Percentiles rank a stretch among this genome's conserved stretches.
phyloP scores from a whole-genome alignment of 2,888 invertebrate genomes.

The Allophyes oxyacanthae region DNA sequence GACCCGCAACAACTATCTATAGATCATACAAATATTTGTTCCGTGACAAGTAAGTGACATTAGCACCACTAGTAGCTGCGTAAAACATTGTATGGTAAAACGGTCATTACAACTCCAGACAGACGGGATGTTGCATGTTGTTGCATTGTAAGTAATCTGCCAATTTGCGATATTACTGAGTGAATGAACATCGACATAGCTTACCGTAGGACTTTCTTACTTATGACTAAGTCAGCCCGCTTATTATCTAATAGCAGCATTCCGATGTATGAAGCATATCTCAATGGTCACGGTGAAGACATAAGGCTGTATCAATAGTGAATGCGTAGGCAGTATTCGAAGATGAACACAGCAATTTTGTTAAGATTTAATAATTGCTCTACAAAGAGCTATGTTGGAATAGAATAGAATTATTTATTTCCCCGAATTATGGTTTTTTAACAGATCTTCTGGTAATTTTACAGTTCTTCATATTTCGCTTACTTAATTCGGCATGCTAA shows the following conservation, averaged over 20 bases:
- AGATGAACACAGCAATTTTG: conserved; percentile 17
- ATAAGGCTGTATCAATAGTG: conserved; percentile 35
- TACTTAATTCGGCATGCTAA: too few relatives aligned
- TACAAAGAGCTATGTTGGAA: conserved; percentile 26
- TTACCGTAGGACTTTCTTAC: conserved; percentile 33
- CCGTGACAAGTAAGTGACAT: conserved; percentile 23
- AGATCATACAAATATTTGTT: too few relatives aligned
- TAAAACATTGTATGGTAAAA: conserved; percentile 47
- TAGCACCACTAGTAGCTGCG: conserved; percentile 22
- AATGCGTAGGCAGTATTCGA: conserved; percentile 16
- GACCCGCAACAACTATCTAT: too few relatives aligned
- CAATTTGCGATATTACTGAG: conserved; percentile 53
- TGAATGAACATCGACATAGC: conserved; percentile 39
- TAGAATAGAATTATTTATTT: too few relatives aligned
- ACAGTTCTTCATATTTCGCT: too few relatives aligned
- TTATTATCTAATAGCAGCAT: conserved; percentile 46
- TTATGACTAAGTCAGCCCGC: conserved; percentile 27
- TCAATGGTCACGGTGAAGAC: conserved; percentile 23
- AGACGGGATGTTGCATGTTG: conserved; percentile 40
- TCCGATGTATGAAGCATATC: conserved; percentile 29
- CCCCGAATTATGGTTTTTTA: too few relatives aligned
- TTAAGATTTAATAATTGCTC: conserved; percentile 27
- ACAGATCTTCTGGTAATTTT: too few relatives aligned
- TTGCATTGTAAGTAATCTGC: conserved; percentile 53
- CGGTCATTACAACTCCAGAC: conserved; percentile 45